Evolutionary conservation across 2,888 invertebrate species (phyloP).

Genomic region (Drosophila prostipennis): DNA sequence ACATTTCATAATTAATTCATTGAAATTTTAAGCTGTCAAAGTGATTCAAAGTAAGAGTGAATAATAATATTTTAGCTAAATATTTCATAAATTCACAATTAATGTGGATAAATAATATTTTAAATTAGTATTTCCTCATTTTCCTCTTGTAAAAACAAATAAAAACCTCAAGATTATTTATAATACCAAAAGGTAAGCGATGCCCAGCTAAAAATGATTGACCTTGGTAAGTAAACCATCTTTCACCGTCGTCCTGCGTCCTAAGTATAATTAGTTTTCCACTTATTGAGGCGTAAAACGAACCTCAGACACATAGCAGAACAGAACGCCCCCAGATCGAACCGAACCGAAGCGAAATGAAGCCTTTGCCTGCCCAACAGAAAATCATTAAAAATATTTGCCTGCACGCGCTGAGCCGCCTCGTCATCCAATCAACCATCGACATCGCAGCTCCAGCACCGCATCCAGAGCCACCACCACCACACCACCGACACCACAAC

Average conservation of each 20-base stretch:
- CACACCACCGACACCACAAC: constrained; percentile 10
- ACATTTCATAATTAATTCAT: background rate
- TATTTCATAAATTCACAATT: no score
- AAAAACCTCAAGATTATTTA: background rate
- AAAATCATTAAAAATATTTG: constrained; percentile 79
- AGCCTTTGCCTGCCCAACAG: constrained; percentile 48
- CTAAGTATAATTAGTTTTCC: constrained; percentile 72
- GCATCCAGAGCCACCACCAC: background rate
- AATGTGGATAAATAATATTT: no score
- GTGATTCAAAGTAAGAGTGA: no score
- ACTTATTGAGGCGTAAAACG: constrained; percentile 75
- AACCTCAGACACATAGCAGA: constrained; percentile 45
- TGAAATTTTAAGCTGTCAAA: background rate
- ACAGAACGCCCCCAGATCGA: constrained; percentile 53
- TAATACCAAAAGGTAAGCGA: background rate
- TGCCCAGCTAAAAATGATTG: constrained; percentile 13
- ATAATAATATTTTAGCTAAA: no score
- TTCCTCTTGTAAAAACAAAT: background rate
- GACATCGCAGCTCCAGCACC: constrained; percentile 8
- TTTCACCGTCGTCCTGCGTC: constrained; percentile 18
- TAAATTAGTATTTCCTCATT: background rate
- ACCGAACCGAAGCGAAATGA: constrained; percentile 47
- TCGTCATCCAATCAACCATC: constrained; percentile 77
- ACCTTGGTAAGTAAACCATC: constrained; percentile 20
- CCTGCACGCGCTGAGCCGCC: constrained; percentile 72